These are phyloP conservation scores for Pituophis catenifer DNA, from an alignment of 2,113 vertebrate genomes.

Conservation along the genomic window DNA sequence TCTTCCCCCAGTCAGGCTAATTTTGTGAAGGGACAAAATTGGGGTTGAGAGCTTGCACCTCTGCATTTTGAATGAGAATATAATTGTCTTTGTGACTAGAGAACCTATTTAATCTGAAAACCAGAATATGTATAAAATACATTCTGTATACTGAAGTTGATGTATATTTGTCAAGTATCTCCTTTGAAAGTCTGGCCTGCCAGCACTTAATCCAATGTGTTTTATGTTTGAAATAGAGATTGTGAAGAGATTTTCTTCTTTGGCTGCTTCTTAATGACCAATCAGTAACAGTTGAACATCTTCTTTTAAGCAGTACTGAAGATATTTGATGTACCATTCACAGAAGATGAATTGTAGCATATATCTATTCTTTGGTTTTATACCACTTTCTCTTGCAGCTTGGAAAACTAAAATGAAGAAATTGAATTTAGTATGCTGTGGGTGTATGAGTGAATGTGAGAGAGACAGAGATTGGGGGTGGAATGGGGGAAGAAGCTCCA, in stretches of 20 bases:
- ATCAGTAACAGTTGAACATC: not conserved
- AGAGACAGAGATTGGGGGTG: not conserved
- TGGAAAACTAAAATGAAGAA: not conserved
- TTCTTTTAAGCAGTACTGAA: not conserved
- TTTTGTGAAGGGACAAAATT: too few species aligned
- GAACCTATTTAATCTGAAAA: too few species aligned
- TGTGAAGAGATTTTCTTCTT: not conserved
- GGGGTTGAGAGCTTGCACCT: too few species aligned
- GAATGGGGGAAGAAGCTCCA: not conserved
- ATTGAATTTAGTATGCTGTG: not conserved
- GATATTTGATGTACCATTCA: not conserved
- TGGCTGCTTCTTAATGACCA: not conserved
- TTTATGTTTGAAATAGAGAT: not conserved
- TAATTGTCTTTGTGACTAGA: too few species aligned
- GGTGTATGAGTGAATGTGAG: too few species aligned
- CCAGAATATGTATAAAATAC: too few species aligned
- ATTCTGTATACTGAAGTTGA: too few species aligned
- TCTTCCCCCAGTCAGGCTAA: too few species aligned
- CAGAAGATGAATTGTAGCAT: not conserved
- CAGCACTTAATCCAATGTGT: too few species aligned
- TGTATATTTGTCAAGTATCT: too few species aligned
- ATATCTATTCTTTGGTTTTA: not conserved
- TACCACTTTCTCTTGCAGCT: not conserved
- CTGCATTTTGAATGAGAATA: too few species aligned
- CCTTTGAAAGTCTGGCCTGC: too few species aligned